phyloP scores from a whole-genome alignment of 2,797 vertebrate genomes.

The Threskiornis aethiopicus region DNA sequence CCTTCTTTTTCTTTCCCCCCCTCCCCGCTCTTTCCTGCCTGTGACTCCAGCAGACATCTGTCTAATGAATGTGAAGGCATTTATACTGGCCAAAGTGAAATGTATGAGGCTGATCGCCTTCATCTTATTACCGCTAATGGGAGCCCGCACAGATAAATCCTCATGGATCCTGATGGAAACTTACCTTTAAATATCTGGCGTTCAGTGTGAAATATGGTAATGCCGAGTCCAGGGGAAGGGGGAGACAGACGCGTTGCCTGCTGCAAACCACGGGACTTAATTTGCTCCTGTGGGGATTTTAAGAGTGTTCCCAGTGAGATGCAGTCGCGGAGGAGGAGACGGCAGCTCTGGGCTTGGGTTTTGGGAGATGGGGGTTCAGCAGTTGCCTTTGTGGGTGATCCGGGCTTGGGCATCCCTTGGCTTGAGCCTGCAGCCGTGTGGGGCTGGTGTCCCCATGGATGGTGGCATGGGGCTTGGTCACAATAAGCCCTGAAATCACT shows the following conservation, averaged over 20 bases:
- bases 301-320: rapidly evolving
- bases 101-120: conserved; percentile 49
- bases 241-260: background rate
- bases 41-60: background rate
- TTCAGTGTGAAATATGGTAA: background rate
- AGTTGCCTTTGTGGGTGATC: background rate
- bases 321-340: rapidly evolving
- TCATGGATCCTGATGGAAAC: conserved; percentile 49
- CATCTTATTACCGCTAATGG: conserved; percentile 64
- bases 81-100: conserved; percentile 44
- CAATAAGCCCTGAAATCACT: background rate
- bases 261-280: background rate
- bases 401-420: background rate
- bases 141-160: conserved; percentile 49
- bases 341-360: background rate
- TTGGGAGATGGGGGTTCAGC: background rate
- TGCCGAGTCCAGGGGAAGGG: background rate
- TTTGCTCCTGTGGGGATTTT: background rate
- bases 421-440: background rate
- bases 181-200: conserved; percentile 1
- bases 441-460: background rate
- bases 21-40: background rate
- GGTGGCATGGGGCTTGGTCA: background rate
- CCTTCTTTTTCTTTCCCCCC: background rate
- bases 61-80: conserved; percentile 24